phyloP scores from a whole-genome alignment of 2,113 vertebrate genomes.

The Ceratotherium simum region DNA sequence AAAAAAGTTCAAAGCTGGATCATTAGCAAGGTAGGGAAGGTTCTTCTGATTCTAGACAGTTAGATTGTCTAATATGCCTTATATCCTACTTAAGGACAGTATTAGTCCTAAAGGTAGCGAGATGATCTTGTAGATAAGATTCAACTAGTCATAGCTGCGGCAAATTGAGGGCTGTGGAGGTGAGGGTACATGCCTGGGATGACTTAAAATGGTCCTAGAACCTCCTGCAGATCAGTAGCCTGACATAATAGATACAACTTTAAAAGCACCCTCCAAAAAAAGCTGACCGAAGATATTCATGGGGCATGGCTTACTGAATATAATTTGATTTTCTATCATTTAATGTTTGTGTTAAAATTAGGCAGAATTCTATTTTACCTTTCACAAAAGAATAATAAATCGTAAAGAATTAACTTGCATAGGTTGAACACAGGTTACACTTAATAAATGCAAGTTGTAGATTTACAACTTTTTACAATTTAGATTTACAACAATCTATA shows the following conservation, averaged over 20 bases:
- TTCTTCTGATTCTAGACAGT: neutral
- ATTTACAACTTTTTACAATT: neutral
- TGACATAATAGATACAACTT: neutral
- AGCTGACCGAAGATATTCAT: neutral
- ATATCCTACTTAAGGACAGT: neutral
- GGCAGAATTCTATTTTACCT: neutral
- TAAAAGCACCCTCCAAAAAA: neutral
- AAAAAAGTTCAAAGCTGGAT: neutral
- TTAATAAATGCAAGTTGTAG: neutral
- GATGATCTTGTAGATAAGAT: neutral
- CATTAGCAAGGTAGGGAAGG: neutral
- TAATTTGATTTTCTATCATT: neutral
- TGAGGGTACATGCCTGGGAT: too few species aligned
- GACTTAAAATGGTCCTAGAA: neutral
- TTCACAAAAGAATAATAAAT: neutral
- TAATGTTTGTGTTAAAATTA: neutral
- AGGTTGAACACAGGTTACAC: neutral
- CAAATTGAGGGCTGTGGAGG: neutral
- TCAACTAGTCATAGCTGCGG: neutral
- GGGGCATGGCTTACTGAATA: neutral
- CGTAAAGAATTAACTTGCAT: neutral
- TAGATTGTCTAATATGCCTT: neutral
- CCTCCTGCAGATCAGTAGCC: neutral
- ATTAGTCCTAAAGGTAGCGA: neutral
- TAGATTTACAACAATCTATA: neutral